A percentile compares a stretch with the other conserved stretches of the same genome.
Evolutionary conservation across 2,888 invertebrate genomes (phyloP).

Genomic region (Nephrotoma guestfalica): DNA sequence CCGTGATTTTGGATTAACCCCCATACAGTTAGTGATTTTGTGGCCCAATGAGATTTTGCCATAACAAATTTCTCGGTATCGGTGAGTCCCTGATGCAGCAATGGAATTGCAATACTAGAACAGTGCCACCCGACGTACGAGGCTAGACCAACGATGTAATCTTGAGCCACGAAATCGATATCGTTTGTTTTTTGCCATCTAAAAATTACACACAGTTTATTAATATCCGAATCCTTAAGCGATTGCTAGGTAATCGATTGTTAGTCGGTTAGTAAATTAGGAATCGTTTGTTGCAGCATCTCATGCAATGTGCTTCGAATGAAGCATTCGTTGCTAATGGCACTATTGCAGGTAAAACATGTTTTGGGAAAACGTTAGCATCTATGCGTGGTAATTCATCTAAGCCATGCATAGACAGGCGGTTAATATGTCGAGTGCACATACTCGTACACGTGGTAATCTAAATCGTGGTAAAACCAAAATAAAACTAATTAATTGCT

Average conservation of each 20-base stretch:
- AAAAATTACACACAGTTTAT: slow-evolving; percentile 85
- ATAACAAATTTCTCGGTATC: slow-evolving; percentile 95
- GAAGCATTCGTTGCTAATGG: slow-evolving; percentile 66
- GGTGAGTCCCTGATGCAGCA: slow-evolving; percentile 86
- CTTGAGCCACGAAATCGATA: slow-evolving; percentile 83
- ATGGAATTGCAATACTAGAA: slow-evolving; percentile 77
- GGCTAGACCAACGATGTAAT: slow-evolving; percentile 86
- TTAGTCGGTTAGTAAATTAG: slow-evolving; percentile 73
- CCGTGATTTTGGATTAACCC: slow-evolving; percentile 74
- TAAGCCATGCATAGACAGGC: slow-evolving; percentile 61
- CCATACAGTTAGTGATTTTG: slow-evolving; percentile 69
- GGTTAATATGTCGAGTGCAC: slow-evolving; percentile 69
- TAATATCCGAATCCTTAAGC: slow-evolving; percentile 77
- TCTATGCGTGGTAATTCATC: slow-evolving; percentile 66
- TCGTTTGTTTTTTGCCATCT: slow-evolving; percentile 95
- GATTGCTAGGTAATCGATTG: slow-evolving; percentile 86
- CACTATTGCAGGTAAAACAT: slow-evolving; percentile 72
- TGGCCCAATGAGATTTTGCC: slow-evolving; percentile 73
- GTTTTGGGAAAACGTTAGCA: slow-evolving; percentile 93
- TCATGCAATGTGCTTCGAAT: slow-evolving; percentile 79
- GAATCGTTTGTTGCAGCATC: slow-evolving; percentile 80
- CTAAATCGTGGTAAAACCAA: slow-evolving; percentile 36
- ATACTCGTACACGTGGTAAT: slow-evolving; percentile 72
- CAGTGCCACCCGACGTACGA: slow-evolving; percentile 91
- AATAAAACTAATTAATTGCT: background rate